Conservation (phyloP, 2,888 invertebrate species). For the Tuberolachnus salignus region DNA sequence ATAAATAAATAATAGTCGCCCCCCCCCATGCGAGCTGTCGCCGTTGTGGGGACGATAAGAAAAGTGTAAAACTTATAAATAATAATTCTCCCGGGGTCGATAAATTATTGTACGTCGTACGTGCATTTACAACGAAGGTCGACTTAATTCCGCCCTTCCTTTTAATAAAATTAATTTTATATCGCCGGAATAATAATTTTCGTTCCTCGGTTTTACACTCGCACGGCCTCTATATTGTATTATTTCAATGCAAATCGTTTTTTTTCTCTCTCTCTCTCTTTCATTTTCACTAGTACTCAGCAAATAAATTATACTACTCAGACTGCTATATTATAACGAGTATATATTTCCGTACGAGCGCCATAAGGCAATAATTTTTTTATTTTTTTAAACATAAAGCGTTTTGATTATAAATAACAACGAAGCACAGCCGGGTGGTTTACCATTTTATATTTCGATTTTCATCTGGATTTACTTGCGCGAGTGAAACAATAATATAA, state of each 20-base stretch:
- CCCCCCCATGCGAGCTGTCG: conserved; percentile 9
- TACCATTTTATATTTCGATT: conserved; percentile 8
- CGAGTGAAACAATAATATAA: conserved; percentile 1
- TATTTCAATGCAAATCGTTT: conserved; percentile 11
- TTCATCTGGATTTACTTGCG: background rate
- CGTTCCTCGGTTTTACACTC: background rate
- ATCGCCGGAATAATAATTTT: conserved; percentile 22
- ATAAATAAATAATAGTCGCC: conserved; percentile 14
- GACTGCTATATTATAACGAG: background rate
- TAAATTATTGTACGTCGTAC: conserved; percentile 22
- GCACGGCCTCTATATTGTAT: background rate
- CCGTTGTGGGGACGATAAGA: background rate
- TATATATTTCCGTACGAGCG: no score
- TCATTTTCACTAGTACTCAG: background rate
- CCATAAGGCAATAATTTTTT: background rate
- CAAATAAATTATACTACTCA: conserved; percentile 8
- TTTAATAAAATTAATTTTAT: conserved; percentile 31
- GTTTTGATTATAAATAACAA: conserved; percentile 17
- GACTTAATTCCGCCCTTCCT: conserved; percentile 22
- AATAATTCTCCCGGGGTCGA: conserved; percentile 29
- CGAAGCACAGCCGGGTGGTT: conserved; percentile 6
- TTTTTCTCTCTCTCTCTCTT: background rate
- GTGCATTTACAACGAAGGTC: conserved; percentile 5
- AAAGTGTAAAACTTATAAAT: background rate
- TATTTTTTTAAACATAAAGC: background rate